A percentile compares a stretch with the other conserved stretches of the same genome.
phyloP scores from a whole-genome alignment of 2,888 invertebrate genomes.

The Hofmannophila pseudospretella region DNA sequence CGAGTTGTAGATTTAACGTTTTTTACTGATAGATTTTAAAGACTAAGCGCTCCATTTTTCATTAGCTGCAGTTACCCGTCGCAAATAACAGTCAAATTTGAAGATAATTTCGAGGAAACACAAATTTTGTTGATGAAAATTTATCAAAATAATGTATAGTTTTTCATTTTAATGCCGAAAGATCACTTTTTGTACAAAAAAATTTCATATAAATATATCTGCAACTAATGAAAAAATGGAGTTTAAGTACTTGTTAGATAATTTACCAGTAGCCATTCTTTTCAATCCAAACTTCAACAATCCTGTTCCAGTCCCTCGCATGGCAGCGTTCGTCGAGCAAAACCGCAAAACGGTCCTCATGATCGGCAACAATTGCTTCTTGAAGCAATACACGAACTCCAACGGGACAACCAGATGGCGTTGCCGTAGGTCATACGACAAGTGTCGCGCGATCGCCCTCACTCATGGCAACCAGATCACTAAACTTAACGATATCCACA shows the following conservation, averaged over 20 bases:
- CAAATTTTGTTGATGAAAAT: too few species aligned
- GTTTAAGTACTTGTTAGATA: not conserved
- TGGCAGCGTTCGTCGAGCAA: slow-evolving; percentile 20
- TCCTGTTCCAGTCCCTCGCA: slow-evolving; percentile 7
- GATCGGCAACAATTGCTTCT: slow-evolving; percentile 48
- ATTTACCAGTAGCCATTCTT: not conserved
- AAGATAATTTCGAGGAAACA: too few species aligned
- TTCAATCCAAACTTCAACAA: not conserved
- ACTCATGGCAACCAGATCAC: slow-evolving; percentile 44
- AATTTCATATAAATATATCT: too few species aligned
- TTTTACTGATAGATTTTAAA: too few species aligned
- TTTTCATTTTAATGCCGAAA: too few species aligned
- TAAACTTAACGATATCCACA: slow-evolving; percentile 56
- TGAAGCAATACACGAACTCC: slow-evolving; percentile 53
- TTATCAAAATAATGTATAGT: too few species aligned
- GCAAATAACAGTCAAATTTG: too few species aligned
- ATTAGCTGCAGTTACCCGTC: too few species aligned
- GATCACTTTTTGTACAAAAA: too few species aligned
- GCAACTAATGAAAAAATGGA: too few species aligned
- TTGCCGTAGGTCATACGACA: slow-evolving; percentile 52
- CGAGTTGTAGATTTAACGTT: too few species aligned
- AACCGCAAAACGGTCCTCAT: slow-evolving; percentile 41
- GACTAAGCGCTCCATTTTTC: too few species aligned
- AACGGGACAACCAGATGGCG: slow-evolving; percentile 53
- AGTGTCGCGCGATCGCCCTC: slow-evolving; percentile 57